A percentile compares a stretch with the other conserved stretches of the same genome.
phyloP scores from a whole-genome alignment of 2,888 invertebrate genomes.

The Temnothorax rugatulus region DNA sequence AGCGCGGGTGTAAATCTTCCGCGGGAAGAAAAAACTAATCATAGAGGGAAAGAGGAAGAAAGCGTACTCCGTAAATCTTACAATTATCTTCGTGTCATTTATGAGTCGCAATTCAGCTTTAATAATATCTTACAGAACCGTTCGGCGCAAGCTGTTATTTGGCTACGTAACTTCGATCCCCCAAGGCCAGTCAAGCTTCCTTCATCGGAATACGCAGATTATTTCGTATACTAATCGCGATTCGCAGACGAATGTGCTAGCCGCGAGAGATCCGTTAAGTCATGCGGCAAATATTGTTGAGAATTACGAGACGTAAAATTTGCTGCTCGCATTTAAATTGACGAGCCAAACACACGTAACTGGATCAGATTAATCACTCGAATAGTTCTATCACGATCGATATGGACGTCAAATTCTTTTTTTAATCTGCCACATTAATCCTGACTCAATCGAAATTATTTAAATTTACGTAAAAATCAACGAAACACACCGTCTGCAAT shows the following conservation, averaged over 20 bases:
- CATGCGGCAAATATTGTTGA: slow-evolving; percentile 24
- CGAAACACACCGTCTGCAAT: not conserved
- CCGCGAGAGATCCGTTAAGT: slow-evolving; percentile 38
- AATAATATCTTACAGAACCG: slow-evolving; percentile 82
- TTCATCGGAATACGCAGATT: slow-evolving; percentile 42
- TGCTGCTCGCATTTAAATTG: not conserved
- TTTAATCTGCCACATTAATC: slow-evolving; percentile 4
- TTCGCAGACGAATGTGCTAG: slow-evolving; percentile 24
- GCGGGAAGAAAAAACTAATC: slow-evolving; percentile 82
- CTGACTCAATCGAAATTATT: slow-evolving; percentile 22
- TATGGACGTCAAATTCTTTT: not conserved
- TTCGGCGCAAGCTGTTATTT: slow-evolving; percentile 83
- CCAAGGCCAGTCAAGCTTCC: slow-evolving; percentile 79
- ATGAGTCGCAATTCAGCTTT: slow-evolving; percentile 83
- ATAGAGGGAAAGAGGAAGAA: slow-evolving; percentile 76
- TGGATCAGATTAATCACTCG: slow-evolving; percentile 24
- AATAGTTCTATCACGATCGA: slow-evolving; percentile 10
- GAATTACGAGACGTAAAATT: slow-evolving; percentile 45
- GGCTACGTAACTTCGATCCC: slow-evolving; percentile 79
- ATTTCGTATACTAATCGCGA: slow-evolving; percentile 39
- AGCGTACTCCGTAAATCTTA: slow-evolving; percentile 80
- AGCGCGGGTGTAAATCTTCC: slow-evolving; percentile 66
- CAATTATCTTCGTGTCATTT: slow-evolving; percentile 82
- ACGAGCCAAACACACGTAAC: not conserved
- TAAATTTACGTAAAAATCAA: not conserved